phyloP scores from a whole-genome alignment of 2,113 vertebrate genomes.

The Zosterops hypoxanthus region DNA sequence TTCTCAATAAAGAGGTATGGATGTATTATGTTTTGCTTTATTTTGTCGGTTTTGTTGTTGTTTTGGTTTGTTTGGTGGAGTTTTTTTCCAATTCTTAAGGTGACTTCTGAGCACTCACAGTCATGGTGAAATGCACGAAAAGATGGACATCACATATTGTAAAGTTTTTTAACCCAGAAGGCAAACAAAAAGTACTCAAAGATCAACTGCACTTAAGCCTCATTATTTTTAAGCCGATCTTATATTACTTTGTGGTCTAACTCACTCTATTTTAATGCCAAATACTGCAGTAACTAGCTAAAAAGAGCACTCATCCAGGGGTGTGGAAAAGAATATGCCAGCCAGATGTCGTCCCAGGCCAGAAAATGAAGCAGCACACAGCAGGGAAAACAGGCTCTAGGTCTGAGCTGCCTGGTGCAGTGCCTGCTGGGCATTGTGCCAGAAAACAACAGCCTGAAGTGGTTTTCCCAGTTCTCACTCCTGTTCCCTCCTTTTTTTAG shows the following conservation, averaged over 20 bases:
- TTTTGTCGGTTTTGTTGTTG: not conserved
- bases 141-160: not conserved
- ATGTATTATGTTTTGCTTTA: not conserved
- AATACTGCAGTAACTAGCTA: not conserved
- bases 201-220: not conserved
- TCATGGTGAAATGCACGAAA: not conserved
- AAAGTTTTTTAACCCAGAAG: not conserved
- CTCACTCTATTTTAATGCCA: not conserved
- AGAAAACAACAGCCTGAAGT: not conserved
- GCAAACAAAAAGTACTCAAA: not conserved
- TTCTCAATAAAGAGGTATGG: not conserved
- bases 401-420: not conserved
- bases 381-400: not conserved
- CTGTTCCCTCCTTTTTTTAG: not conserved
- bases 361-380: not conserved
- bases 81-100: not conserved
- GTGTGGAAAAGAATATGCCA: not conserved
- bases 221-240: not conserved
- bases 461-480: not conserved
- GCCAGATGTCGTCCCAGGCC: slow-evolving; percentile 57
- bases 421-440: not conserved
- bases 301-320: not conserved
- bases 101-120: not conserved
- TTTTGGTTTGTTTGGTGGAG: not conserved
- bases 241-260: not conserved